These are phyloP conservation scores for Taeniopygia guttata DNA, from an alignment of 2,797 vertebrate species.

Conservation along the genomic window DNA sequence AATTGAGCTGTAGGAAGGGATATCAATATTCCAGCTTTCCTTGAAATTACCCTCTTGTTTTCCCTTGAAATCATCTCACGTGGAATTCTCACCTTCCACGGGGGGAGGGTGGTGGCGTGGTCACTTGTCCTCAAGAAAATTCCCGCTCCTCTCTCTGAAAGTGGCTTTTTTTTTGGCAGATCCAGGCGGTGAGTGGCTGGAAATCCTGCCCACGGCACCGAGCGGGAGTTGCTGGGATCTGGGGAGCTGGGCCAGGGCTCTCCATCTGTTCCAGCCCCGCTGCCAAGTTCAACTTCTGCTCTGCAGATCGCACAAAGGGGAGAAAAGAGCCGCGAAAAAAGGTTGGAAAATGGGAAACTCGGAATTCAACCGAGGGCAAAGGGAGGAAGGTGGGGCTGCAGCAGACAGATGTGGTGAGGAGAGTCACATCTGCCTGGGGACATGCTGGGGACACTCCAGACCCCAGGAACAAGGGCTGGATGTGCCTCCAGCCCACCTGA, in stretches of 20 bases:
- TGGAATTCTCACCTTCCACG: not conserved
- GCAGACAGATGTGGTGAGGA: not conserved
- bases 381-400: not conserved
- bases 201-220: not conserved
- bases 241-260: slow-evolving; percentile 10
- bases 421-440: not conserved
- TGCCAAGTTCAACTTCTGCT: slow-evolving; percentile 49
- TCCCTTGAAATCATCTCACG: not conserved
- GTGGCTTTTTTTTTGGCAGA: not conserved
- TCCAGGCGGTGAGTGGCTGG: slow-evolving; percentile 16
- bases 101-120: not conserved
- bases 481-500: not conserved
- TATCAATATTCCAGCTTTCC: not conserved
- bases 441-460: not conserved
- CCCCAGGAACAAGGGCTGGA: not conserved
- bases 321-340: not conserved
- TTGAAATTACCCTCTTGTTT: not conserved
- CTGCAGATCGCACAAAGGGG: slow-evolving; percentile 5
- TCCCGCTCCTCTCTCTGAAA: not conserved
- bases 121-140: not conserved
- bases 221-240: slow-evolving; percentile 52
- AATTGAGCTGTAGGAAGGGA: not conserved
- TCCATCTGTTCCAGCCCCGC: slow-evolving; percentile 33
- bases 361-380: not conserved
- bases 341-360: not conserved